Base-by-base conservation (phyloP, 2,113 vertebrate genomes). In the Collichthys lucidus region DNA sequence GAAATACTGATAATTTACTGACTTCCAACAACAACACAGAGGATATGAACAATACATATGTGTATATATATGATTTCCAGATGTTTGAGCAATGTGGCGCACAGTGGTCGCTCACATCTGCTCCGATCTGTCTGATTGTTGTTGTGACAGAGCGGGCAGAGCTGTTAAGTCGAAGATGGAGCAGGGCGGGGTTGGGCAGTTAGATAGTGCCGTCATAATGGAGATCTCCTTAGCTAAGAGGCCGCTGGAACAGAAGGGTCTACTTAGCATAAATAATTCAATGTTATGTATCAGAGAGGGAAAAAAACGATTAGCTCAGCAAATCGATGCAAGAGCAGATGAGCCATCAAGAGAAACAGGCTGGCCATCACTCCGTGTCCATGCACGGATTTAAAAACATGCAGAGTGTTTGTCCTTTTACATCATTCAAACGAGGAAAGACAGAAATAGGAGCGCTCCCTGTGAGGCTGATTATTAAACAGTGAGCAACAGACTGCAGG, bases 241-340 rank as follows among this genome's bases (percentile, higher is more conserved):
- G 82, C 76, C 67, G 35, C 78, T 80, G 88, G 74, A 91, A 90
- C 68, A 89, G 80, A 87, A 90, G 87, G 82, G 77, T 46, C 85
- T 91, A 92, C 88, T 93, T 94, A 90, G 86, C 92, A 94, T 95
- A 90, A 94, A 95, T 95, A 92, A 94, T 95, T 93, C 88, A 95
- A 84, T 68, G 84, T 89, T 93, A 88, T 94, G 93, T 91, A 94
- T 94, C 87, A 88, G 88, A 92, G 85, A 85, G 86, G 77, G 83
- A 91, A 87, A 91, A 87, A 87, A 91, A 87, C 40, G 86, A 91
- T 92, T 84, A 92, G 74, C 88, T 92, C 88, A 82, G 83, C 83
- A 85, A 80, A 93, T 91, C 89, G 86, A 93, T 92, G 84, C 59
- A 10, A 26, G 75, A 83, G 82, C 77, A 83, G 87, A 87, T 81